Evolutionary conservation across 2,888 invertebrate species (phyloP).

Genomic region (Troides oblongomaculatus): DNA sequence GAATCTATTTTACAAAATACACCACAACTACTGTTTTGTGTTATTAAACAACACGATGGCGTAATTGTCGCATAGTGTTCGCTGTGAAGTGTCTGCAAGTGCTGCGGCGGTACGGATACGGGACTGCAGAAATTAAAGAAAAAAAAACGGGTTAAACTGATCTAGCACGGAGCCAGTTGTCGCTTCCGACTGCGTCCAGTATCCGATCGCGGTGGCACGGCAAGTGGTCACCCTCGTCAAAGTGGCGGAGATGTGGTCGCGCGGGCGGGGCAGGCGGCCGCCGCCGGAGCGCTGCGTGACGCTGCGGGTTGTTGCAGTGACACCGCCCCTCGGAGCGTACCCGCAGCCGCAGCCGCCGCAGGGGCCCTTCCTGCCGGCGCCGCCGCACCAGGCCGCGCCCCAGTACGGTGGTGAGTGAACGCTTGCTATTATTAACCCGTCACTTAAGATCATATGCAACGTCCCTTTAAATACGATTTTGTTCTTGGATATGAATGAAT

Average conservation of each 20-base stretch:
- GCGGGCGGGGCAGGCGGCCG: constrained; percentile 31
- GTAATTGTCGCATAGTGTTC: constrained; percentile 23
- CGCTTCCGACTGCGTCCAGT: not conserved
- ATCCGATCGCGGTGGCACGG: constrained; percentile 7
- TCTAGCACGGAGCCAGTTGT: not conserved
- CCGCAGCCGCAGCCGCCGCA: constrained; percentile 81
- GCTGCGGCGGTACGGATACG: constrained; percentile 8
- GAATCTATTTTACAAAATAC: constrained; percentile 18
- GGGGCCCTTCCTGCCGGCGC: constrained; percentile 82
- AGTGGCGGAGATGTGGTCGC: constrained; percentile 33
- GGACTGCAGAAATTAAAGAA: not conserved
- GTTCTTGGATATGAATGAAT: too few species aligned
- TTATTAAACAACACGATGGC: constrained; percentile 6
- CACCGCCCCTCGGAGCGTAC: constrained; percentile 78
- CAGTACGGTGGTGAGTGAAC: constrained; percentile 70
- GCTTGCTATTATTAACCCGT: not conserved
- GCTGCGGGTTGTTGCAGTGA: constrained; percentile 70
- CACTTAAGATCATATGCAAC: too few species aligned
- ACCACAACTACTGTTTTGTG: not conserved
- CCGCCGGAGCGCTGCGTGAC: constrained; percentile 36
- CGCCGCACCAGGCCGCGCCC: constrained; percentile 81
- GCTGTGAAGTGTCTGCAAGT: constrained; percentile 12
- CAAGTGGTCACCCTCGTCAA: constrained; percentile 25
- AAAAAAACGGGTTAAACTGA: too few species aligned
- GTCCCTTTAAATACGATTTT: too few species aligned